Base-by-base conservation (phyloP, 2,113 vertebrate genomes). In the Hippolais icterina region DNA sequence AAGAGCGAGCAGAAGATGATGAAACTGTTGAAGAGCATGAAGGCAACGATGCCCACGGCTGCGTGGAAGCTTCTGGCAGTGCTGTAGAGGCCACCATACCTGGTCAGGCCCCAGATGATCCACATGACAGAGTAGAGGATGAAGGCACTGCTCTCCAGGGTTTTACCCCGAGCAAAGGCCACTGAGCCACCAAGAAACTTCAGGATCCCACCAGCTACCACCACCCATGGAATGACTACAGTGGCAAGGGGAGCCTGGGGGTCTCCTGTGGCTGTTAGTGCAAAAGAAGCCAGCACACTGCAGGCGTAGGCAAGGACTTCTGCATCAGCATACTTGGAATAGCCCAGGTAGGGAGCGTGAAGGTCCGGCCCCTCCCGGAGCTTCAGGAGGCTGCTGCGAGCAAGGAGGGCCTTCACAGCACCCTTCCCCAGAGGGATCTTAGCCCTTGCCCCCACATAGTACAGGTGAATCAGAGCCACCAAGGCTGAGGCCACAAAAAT, bases 81-180 rank as follows among this genome's bases (percentile, higher is more conserved):
- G 35, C 97, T 97, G 4, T 95, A 98, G 77, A 99, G 97, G 42
- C 98, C 98, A 2, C 98, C 94, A 0, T 97, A 99, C 44, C 99
- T 98, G 1, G 98, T 93, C 87, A 98, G 89, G 35, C 99, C 98
- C 99, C 99, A 99, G 64, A 99, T 97, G n/a, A 97, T 89, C 99
- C 99, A 99, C 98, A 98, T 98, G 65, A 98, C 50, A 11, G 98
- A 98, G 20, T 99, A 99, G 47, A 99, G 95, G 50, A 98, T 97
- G 91, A 99, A 99, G 44, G 98, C 98, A 2, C 98, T 98, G 95
- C 99, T 99, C 96, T 99, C 99, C 59, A 99, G 96, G 28, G 98
- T 99, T 97, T 99, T 99, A 59, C 99, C 99, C 27, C 98, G 96
- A 52, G 99, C 97, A 84, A 99, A 99, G 17, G 98, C 98, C 72